A percentile compares a stretch with the other conserved stretches of the same genome.
Evolutionary conservation across 2,888 invertebrate species (phyloP).

Genomic region (Spicauda simplicius): DNA sequence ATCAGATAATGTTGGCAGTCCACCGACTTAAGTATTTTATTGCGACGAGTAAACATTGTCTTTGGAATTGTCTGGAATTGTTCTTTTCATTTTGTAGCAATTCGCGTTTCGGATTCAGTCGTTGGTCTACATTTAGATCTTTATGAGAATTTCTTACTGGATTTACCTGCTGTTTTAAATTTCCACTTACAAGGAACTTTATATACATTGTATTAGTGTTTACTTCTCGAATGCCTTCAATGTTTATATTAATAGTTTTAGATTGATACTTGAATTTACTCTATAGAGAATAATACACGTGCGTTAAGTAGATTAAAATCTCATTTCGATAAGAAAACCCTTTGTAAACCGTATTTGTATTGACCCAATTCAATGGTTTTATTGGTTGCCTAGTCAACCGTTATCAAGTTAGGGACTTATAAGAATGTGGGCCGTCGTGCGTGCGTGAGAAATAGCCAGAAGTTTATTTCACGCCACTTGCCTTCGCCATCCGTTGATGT

Average conservation of each 20-base stretch:
- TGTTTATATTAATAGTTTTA: not conserved
- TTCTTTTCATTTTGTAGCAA: not conserved
- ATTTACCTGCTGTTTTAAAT: not conserved
- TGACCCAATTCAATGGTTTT: slow-evolving; percentile 25
- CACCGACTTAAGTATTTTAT: slow-evolving; percentile 10
- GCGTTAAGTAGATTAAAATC: slow-evolving; percentile 11
- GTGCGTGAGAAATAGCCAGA: slow-evolving; percentile 43
- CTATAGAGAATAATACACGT: not conserved
- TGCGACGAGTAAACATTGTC: slow-evolving; percentile 18
- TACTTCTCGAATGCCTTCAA: not conserved
- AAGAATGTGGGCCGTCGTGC: slow-evolving; percentile 32
- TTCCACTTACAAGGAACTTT: not conserved
- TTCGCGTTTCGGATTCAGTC: not conserved
- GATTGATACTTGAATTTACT: no score
- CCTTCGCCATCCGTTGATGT: slow-evolving; percentile 26
- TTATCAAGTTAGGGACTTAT: slow-evolving; percentile 35
- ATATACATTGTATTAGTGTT: no score
- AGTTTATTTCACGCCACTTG: slow-evolving; percentile 44
- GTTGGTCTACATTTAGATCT: not conserved
- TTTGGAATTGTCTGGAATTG: slow-evolving; percentile 5
- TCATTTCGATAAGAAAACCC: slow-evolving; percentile 11
- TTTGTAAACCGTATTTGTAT: slow-evolving; percentile 22
- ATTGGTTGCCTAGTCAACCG: slow-evolving; percentile 33
- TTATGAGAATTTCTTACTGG: not conserved
- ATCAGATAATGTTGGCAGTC: slow-evolving; percentile 27